Evolutionary conservation across 2,797 vertebrate genomes (phyloP), one percentile per base, ranked within the genome.

Genomic region (Austrolebias charrua): DNA sequence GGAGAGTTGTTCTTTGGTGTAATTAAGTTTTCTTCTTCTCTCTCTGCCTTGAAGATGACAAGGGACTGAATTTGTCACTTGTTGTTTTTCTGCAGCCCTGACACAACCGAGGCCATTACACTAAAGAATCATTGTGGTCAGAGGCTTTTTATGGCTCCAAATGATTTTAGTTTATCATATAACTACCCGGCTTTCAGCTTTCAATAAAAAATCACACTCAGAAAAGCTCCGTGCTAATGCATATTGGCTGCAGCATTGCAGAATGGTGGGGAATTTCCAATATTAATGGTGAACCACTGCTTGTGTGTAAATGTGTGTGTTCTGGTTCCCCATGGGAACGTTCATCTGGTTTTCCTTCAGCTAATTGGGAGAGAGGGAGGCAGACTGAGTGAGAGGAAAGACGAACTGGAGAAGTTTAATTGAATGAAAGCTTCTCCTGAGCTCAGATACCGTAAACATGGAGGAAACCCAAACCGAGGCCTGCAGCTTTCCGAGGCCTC

Each of bases 271-370:
- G 63, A 46, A 64, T 72, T 67, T 69, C 69, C 33, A 67, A 38
- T 65, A 52, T 73, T 31, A 42, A 57, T 19, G 14, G 13, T 53
- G 66, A 62, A 9, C 50, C 51, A 2, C 51, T 45, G 43, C 48
- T 57, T 44, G 31, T 53, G 44, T 58, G 49, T 40, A 48, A 43
- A 49, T 19, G 65, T 49, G 42, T 44, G 49, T 45, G 50, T 79
- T 73, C 64, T 63, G 47, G 42, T 48, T 51, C 74, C 86, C 81
- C 76, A 31, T 63, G 87, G 82, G 86, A 75, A 74, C 81, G 80
- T 86, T 86, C 67, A 81, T 88, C 67, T 86, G 66, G 62, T 80
- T 84, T 84, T 50, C 66, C 74, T 79, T 88, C 82, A 86, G 83
- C 77, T 86, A 86, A 90, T 80, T 82, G 69, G 31, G 63, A 80